Base-by-base conservation (phyloP, 2,888 invertebrate species). In the Pyralis farinalis region DNA sequence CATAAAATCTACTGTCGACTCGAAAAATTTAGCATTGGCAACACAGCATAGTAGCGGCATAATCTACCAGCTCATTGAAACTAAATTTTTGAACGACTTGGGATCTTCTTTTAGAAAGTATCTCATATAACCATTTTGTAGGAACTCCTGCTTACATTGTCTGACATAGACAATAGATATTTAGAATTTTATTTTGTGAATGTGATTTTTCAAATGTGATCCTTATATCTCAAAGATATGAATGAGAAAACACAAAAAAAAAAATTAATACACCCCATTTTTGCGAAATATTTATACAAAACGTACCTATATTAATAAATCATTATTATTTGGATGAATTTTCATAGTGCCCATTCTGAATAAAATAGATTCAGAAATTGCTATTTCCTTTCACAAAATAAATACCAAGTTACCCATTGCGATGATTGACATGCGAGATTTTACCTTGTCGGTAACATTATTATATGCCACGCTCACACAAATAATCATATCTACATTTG, bases 31-130 rank as follows among this genome's bases (percentile, higher is more conserved):
- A 78, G 66, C 69, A 48, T 55, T 75, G 57, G 69, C 70, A 73
- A 75, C 70, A 65, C 63, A 53, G 68, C 61, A 22, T 63, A 58
- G 74, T 82, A 83, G 81, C 77, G 52, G n/a, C 68, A 49, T 16
- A 12, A 63, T 75, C 79, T 84, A 83, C 76, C 55, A 51, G 63
- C 67, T 51, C 48, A 44, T 60, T 59, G 47, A n/a, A 41, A 59
- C 68, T 77, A 78, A 77, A 74, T 62, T 65, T 51, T 45, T 51
- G 66, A 75, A 73, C 67, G 42, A 25, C 25, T 7, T n/a, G 21
- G 7, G 31, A 32, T 42, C n/a, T 22, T 29, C 32, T 22, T 16
- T 27, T 37, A n/a, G 38, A 46, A 44, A 66, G 59, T 58, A 58
- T 60, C 48, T 34, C 34, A 42, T n/a, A 40, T 57, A 55, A 47